Conservation (phyloP, 1,140 invertebrate genomes). For the Drosophila mauritiana region DNA sequence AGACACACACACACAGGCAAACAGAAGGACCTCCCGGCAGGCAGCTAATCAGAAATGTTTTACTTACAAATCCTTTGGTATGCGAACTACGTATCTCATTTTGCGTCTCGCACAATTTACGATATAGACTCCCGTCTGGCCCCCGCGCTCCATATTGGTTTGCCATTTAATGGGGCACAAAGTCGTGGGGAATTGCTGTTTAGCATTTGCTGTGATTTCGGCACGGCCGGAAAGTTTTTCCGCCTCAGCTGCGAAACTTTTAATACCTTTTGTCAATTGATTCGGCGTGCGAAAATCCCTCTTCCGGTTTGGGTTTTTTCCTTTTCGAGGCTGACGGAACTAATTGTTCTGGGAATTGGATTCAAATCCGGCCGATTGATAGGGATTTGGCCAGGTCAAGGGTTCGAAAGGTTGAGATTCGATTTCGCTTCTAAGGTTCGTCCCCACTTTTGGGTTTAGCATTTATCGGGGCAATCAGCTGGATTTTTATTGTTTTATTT, state of each 20-base stretch:
- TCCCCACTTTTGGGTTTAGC: slow-evolving; percentile 18
- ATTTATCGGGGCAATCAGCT: slow-evolving; percentile 33
- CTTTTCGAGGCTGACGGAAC: slow-evolving; percentile 28
- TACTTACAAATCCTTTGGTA: slow-evolving; percentile 82
- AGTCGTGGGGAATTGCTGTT: slow-evolving; percentile 57
- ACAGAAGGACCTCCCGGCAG: not conserved
- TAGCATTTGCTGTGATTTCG: slow-evolving; percentile 72
- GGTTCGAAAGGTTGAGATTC: slow-evolving; percentile 19
- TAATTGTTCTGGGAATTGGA: slow-evolving; percentile 62
- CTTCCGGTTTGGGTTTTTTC: not conserved
- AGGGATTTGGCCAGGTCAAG: slow-evolving; percentile 41
- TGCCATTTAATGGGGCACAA: slow-evolving; percentile 69
- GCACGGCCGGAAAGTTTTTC: slow-evolving; percentile 58
- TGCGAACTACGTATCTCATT: slow-evolving; percentile 80
- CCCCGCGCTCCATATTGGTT: slow-evolving; percentile 57
- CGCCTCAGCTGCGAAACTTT: slow-evolving; percentile 65
- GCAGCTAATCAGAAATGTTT: slow-evolving; percentile 80
- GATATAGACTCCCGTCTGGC: slow-evolving; percentile 63
- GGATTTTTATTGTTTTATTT: slow-evolving; percentile 48
- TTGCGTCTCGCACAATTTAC: slow-evolving; percentile 80
- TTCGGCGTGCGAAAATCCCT: slow-evolving; percentile 47
- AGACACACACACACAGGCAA: not conserved
- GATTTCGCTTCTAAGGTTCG: not conserved
- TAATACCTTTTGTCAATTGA: slow-evolving; percentile 83
- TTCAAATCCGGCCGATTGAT: slow-evolving; percentile 38